phyloP scores from a whole-genome alignment of 2,113 vertebrate species.

The Myotis yumanensis region DNA sequence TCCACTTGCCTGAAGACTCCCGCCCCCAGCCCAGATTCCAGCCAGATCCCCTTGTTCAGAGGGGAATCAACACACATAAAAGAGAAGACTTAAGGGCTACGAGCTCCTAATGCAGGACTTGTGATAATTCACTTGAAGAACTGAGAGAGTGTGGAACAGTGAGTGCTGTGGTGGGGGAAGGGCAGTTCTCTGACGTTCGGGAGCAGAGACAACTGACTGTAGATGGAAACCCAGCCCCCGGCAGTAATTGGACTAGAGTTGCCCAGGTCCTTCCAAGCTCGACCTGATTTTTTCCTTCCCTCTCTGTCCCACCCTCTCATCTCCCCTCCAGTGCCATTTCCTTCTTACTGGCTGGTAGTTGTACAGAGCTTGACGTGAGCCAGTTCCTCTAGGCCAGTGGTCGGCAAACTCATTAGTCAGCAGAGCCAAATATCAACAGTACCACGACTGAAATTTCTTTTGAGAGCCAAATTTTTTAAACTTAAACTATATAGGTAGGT shows the following conservation, averaged over 20 bases:
- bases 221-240: fast-evolving
- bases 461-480: no score
- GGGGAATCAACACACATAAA: neutral
- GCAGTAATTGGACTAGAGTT: neutral
- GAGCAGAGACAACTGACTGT: neutral
- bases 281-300: neutral
- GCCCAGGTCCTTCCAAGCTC: neutral
- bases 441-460: no score
- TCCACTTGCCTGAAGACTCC: neutral
- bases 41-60: neutral
- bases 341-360: neutral
- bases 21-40: neutral
- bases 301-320: neutral
- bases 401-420: no score
- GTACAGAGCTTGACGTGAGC: neutral
- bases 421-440: no score
- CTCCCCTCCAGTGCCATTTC: fast-evolving
- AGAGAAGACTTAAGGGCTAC: neutral
- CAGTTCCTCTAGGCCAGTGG: neutral
- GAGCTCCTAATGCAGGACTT: neutral
- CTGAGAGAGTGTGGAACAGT: neutral
- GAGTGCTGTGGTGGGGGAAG: neutral
- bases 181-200: neutral
- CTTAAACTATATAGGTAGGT: no score
- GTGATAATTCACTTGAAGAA: neutral